Conservation (phyloP, 2,113 vertebrate genomes). For the Chroicocephalus ridibundus region DNA sequence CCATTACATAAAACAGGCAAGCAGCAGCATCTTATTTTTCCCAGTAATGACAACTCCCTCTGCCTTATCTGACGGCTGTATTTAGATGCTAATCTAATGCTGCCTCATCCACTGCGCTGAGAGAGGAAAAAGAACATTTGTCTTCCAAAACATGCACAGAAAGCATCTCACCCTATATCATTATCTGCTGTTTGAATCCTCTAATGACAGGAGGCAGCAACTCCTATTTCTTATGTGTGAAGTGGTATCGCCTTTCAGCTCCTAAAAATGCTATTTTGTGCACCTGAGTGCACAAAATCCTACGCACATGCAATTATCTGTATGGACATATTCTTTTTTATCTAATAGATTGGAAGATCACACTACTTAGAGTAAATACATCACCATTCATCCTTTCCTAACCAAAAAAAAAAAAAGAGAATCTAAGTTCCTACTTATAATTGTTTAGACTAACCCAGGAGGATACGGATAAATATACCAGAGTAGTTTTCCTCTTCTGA, state of each 20-base stretch:
- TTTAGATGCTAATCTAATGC: not conserved
- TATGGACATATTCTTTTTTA: not conserved
- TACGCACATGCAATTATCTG: not conserved
- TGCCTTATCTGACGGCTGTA: not conserved
- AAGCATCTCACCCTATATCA: not conserved
- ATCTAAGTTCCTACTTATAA: not conserved
- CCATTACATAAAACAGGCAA: not conserved
- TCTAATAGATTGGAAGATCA: not conserved
- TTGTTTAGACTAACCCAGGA: not conserved
- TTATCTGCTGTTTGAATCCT: not conserved
- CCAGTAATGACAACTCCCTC: not conserved
- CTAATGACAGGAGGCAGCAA: not conserved
- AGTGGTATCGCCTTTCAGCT: not conserved
- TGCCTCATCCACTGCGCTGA: not conserved
- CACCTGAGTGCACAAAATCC: accelerated
- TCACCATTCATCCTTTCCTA: not conserved
- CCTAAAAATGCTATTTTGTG: not conserved
- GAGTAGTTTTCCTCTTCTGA: not conserved
- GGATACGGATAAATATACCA: not conserved
- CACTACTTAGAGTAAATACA: not conserved
- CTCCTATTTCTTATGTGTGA: not conserved
- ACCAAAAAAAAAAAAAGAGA: not conserved
- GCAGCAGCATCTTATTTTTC: not conserved
- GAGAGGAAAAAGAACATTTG: not conserved
- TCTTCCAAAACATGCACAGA: not conserved